These are phyloP conservation scores for Limnodromus scolopaceus DNA, from an alignment of 2,797 vertebrate genomes.

Conservation along the genomic window DNA sequence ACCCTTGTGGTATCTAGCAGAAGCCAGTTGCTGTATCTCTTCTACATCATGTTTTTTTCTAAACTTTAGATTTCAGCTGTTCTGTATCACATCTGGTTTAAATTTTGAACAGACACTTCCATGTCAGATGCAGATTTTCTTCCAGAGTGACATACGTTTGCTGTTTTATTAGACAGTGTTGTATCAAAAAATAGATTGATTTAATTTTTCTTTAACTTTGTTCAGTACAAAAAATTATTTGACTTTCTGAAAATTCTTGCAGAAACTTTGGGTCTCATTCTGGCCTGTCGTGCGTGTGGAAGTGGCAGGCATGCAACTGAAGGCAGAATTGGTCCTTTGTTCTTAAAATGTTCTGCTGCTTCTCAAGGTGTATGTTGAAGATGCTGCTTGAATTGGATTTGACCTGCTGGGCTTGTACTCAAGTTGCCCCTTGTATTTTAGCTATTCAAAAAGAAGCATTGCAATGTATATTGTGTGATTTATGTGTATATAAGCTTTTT, in stretches of 20 bases:
- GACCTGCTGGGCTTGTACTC: neutral
- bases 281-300: neutral
- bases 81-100: constrained; percentile 74
- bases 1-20: constrained; percentile 14
- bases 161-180: constrained; percentile 3
- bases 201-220: neutral
- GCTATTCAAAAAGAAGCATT: neutral
- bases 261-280: neutral
- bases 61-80: constrained; percentile 73
- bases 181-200: constrained; percentile 25
- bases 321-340: neutral
- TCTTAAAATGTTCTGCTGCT: neutral
- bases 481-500: neutral
- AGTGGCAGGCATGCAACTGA: neutral
- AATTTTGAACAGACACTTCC: constrained; percentile 30
- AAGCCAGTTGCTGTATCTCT: constrained; percentile 56
- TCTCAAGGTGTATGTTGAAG: neutral
- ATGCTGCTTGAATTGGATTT: neutral
- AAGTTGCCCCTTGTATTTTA: neutral
- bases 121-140: constrained; percentile 47
- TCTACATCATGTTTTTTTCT: constrained; percentile 50
- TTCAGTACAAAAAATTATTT: neutral
- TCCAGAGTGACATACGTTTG: neutral
- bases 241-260: neutral
- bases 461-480: neutral